Conservation (phyloP, 2,888 invertebrate genomes). For the Acrocera orbiculus region DNA sequence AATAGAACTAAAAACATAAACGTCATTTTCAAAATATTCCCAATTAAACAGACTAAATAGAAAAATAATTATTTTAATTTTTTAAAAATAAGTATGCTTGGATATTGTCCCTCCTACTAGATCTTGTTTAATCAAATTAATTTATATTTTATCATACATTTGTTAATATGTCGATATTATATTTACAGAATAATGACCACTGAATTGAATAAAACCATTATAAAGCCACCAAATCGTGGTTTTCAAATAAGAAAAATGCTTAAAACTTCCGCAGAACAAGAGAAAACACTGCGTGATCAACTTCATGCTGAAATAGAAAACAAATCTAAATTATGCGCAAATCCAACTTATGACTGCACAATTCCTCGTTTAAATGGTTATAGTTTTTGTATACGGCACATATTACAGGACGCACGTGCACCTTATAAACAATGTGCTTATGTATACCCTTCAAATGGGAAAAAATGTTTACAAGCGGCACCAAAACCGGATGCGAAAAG, state of each 20-base stretch:
- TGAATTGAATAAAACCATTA: conserved; percentile 9
- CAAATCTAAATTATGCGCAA: conserved; percentile 41
- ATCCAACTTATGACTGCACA: conserved; percentile 47
- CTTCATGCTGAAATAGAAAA: conserved; percentile 43
- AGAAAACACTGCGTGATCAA: conserved; percentile 32
- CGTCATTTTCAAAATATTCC: no score
- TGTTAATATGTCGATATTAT: no score
- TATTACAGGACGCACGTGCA: conserved; percentile 63
- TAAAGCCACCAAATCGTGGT: conserved; percentile 10
- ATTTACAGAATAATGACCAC: no score
- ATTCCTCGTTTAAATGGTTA: conserved; percentile 51
- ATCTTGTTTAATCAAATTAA: no score
- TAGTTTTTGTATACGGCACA: conserved; percentile 64
- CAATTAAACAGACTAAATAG: no score
- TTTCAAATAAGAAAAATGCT: conserved; percentile 9
- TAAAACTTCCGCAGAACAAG: conserved; percentile 15
- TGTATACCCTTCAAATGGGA: conserved; percentile 46
- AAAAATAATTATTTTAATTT: no score
- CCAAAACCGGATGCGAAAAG: conserved; percentile 53
- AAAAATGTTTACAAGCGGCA: conserved; percentile 62
- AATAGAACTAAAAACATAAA: no score
- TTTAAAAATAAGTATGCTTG: no score
- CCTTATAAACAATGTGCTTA: conserved; percentile 70
- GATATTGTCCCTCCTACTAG: no score
- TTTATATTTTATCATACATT: no score